Conservation (phyloP, 2,797 vertebrate genomes). For the Tarsius wallacei region DNA sequence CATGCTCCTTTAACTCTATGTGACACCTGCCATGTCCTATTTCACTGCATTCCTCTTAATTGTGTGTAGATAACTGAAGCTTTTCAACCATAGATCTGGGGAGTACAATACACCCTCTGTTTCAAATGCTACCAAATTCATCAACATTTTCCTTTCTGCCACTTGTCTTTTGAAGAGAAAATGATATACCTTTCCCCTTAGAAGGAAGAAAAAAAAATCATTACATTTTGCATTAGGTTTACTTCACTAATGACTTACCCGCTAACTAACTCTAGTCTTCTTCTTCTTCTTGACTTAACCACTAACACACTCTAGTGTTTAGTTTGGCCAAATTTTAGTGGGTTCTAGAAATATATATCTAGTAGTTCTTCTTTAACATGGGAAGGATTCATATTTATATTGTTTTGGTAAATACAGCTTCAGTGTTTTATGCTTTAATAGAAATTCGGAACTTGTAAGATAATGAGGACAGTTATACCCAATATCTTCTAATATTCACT, state of each 20-base stretch:
- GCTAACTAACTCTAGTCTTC: not conserved
- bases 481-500: not conserved
- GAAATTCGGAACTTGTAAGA: not conserved
- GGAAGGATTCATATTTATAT: not conserved
- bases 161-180: not conserved
- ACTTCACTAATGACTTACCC: not conserved
- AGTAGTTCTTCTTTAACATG: not conserved
- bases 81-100: not conserved
- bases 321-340: not conserved
- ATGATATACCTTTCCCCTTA: not conserved
- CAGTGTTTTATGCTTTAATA: not conserved
- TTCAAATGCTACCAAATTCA: not conserved
- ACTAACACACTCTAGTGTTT: not conserved
- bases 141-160: not conserved
- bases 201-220: not conserved
- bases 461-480: not conserved
- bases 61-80: not conserved
- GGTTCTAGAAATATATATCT: not conserved
- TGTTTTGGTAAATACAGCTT: not conserved
- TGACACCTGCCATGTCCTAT: not conserved
- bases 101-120: not conserved
- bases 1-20: not conserved
- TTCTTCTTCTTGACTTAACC: not conserved
- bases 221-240: not conserved
- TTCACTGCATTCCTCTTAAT: not conserved